Base-by-base conservation (phyloP, 2,797 vertebrate genomes). In the Ctenochaetus hawaiiensis region DNA sequence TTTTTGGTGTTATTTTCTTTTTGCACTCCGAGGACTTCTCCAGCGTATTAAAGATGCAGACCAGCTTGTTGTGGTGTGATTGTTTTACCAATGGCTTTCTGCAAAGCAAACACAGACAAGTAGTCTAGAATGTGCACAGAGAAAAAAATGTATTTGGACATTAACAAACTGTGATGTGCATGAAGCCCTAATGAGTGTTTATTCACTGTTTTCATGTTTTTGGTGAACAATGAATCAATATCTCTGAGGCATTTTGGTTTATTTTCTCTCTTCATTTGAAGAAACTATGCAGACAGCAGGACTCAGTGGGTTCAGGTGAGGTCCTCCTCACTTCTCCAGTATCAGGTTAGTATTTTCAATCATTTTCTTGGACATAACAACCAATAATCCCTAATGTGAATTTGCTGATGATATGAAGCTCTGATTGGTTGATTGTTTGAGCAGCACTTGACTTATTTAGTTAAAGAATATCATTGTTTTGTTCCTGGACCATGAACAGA, bases 401-500 rank as follows among this genome's bases (percentile, higher is more conserved):
- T n/a, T n/a, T 34, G 39, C 16, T 17, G 0, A 2, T 23, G 10
- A 52, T 52, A 52, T 2, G 14, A 23, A 52, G 23, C 22, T 53
- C 13, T 2, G 23, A 53, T 53, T 53, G 20, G 11, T 52, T 30
- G 51, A 26, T 52, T 22, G 8, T 30, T 54, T 17, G 13, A 30
- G 16, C 17, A 18, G 18, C 17, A 56, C 16, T 8, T 26, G 5
- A 52, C 20, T 2, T 13, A 17, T 30, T 17, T 30, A 58, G 26
- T 5, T 17, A n/a, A 6, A 12, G 22, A 52, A 70, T 18, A 65
- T 64, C 16, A 39, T 37, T 39, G 20, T 53, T 45, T 72, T 6
- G 20, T 20, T 30, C 26, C 54, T 66, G 20, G 37, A 48, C 67
- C 39, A 78, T 54, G 39, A 67, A 23, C 54, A 48, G 56, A 78